Evolutionary conservation across 2,113 vertebrate species (phyloP).

Genomic region (Motacilla tschutschensis): DNA sequence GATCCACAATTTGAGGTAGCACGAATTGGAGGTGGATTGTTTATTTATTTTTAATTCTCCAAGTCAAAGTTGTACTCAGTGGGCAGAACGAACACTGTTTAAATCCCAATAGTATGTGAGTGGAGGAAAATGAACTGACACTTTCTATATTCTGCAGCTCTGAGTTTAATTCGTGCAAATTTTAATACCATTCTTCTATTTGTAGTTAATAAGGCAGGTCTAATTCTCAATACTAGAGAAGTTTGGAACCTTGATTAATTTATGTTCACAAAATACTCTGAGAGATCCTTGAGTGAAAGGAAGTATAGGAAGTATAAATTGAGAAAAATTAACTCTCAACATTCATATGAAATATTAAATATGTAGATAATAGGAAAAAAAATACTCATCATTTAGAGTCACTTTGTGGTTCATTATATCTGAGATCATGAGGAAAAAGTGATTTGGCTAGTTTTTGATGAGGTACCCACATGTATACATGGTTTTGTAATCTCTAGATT

Average conservation of each 20-base stretch:
- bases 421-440: neutral
- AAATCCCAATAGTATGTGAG: neutral
- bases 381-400: neutral
- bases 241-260: neutral
- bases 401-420: neutral
- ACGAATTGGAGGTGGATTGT: neutral
- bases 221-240: neutral
- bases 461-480: accelerated
- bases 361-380: neutral
- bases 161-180: neutral
- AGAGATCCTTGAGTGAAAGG: neutral
- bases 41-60: neutral
- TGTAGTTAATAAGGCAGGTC: neutral
- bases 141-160: neutral
- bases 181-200: neutral
- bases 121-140: neutral
- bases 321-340: neutral
- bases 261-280: neutral
- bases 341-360: neutral
- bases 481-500: neutral
- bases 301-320: neutral
- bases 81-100: neutral
- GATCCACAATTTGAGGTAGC: neutral
- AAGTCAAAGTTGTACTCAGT: neutral
- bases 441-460: neutral